Evolutionary conservation across 2,797 vertebrate species (phyloP).

Genomic region (Denticeps clupeoides): DNA sequence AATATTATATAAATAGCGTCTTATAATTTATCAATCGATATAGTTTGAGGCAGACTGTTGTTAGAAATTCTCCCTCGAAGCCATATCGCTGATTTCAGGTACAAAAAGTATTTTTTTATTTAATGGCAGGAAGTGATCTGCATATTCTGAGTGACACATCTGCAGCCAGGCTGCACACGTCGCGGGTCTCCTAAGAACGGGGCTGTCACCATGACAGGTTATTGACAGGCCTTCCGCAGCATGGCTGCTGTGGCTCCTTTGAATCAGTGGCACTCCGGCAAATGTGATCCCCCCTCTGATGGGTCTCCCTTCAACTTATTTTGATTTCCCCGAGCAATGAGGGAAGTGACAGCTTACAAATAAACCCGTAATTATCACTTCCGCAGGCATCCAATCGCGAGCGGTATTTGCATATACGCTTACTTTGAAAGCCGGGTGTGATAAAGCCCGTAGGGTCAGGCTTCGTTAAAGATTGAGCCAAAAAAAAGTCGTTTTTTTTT

Average conservation of each 20-base stretch:
- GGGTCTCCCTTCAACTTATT: conserved; percentile 63
- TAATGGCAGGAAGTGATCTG: too few species aligned
- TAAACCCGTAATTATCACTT: conserved; percentile 76
- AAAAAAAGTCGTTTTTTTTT: conserved; percentile 39
- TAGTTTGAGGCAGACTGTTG: too few species aligned
- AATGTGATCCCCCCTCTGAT: conserved; percentile 67
- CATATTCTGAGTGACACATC: conserved; percentile 59
- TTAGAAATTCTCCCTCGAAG: too few species aligned
- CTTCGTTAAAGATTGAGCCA: conserved; percentile 56
- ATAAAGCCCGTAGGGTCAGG: conserved; percentile 57
- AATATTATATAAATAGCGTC: too few species aligned
- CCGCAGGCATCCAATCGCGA: conserved; percentile 54
- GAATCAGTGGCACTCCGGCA: conserved; percentile 56
- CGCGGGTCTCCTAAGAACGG: conserved; percentile 53
- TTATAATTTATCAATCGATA: too few species aligned
- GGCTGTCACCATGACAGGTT: conserved; percentile 63
- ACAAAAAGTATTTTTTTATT: too few species aligned
- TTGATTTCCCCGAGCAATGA: conserved; percentile 72
- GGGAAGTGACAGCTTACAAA: conserved; percentile 76
- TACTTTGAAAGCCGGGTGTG: conserved; percentile 54
- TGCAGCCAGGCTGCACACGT: conserved; percentile 44
- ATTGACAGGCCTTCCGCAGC: conserved; percentile 65
- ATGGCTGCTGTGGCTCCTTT: conserved; percentile 48
- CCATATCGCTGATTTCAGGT: too few species aligned
- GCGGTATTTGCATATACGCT: conserved; percentile 64